Evolutionary conservation across 1,140 invertebrate genomes (phyloP), one percentile per base, ranked within the genome.

Genomic region (Theocolax elegans): DNA sequence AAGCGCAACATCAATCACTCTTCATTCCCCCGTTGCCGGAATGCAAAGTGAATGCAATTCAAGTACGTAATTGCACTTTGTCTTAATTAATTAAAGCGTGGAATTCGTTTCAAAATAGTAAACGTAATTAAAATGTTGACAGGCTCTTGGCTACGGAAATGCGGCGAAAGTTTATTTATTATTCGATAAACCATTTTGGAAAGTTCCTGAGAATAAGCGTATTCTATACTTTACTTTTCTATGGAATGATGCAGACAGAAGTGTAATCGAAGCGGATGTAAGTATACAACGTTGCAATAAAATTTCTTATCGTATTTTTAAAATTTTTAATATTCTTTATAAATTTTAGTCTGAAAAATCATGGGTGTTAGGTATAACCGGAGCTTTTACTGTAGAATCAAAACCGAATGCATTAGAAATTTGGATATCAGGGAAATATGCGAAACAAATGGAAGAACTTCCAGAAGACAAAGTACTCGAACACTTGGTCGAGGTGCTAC

Each of bases 81-180:
- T n/a, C n/a, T n/a, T n/a, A n/a, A n/a, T n/a, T n/a, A n/a, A n/a
- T n/a, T n/a, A n/a, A n/a, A n/a, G n/a, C n/a, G n/a, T n/a, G n/a
- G n/a, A n/a, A n/a, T n/a, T n/a, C n/a, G n/a, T n/a, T n/a, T n/a
- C n/a, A n/a, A n/a, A n/a, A n/a, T n/a, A n/a, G n/a, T n/a, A n/a
- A n/a, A n/a, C n/a, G n/a, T n/a, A n/a, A n/a, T n/a, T n/a, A 23
- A 23, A 53, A 56, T n/a, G 23, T 66, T 66, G 51, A 19, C 53
- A 88, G 81, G 77, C 81, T 59, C 74, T 89, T 42, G 87, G 85
- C 6, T 88, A 89, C 80, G 90, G 90, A 23, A 86, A 83, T 10
- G 87, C 90, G 0, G 84, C 89, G 71, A 91, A 91, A 81, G 90
- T 96, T 66, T 94, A 92, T 76, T 77, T 93, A 38, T 87, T 90